Evolutionary conservation across 2,888 invertebrate species (phyloP), one percentile per base, ranked within the genome.

Genomic region (Carterocephalus palaemon): DNA sequence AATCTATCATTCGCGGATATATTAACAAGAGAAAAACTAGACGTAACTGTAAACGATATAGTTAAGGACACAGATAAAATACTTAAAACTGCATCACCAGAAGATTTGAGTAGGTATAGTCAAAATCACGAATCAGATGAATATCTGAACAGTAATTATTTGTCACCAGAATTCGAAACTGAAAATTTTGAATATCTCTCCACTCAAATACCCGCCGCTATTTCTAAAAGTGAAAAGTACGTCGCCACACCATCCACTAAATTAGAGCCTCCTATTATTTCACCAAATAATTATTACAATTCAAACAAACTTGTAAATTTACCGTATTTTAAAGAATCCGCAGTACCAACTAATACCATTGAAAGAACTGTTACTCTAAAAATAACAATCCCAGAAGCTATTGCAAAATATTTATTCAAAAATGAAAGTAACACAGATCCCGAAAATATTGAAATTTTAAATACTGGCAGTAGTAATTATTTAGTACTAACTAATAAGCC

Each of bases 351-450:
- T 38, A 83, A 78, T 37, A 84, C 83, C 1, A 84, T 85, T 47
- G 84, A 85, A 59, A 68, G 84, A 59, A 85, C 83, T 3, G 80
- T 86, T 9, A 83, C 84, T 5, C 58, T 86, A 23, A 85, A 84
- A 78, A 84, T 86, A 49, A 81, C 80, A 0, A 75, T 86, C 34
- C 86, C 86, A 2, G 83, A 84, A 67, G 74, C 74, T 56, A 62
- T 85, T 3, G 86, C 86, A 3, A 60, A 72, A n/a, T 76, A 71
- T 48, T 56, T 86, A 28, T 84, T 86, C 38, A 78, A 71, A 56
- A 74, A 67, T 41, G 58, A 62, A 10, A 76, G 66, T 45, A 70
- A 73, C 45, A 71, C 62, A 22, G 68, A 78, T 23, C 72, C 64
- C 47, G 75, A 81, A 48, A 75, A 71, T 47, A 59, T 86, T 50